phyloP scores from a whole-genome alignment of 2,113 vertebrate genomes.

The Paraplagusia blochii region DNA sequence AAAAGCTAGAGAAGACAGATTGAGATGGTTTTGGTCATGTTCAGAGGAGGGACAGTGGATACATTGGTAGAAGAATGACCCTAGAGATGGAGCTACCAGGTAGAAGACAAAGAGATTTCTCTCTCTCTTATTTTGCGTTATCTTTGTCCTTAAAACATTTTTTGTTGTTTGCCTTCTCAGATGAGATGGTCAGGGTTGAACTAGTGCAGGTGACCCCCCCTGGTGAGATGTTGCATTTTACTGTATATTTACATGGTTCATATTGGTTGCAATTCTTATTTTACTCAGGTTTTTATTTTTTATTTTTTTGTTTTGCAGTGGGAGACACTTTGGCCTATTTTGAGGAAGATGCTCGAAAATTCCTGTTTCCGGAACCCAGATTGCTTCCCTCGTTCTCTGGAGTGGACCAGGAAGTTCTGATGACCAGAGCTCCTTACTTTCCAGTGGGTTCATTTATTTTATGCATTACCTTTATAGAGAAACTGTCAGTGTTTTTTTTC shows the following conservation, averaged over 20 bases:
- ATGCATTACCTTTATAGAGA: background rate
- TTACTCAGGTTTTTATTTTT: background rate
- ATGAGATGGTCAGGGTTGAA: slow-evolving; percentile 72
- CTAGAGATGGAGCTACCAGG: no score
- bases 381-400: slow-evolving; percentile 71
- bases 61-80: no score
- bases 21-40: no score
- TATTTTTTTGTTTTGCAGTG: slow-evolving; percentile 29
- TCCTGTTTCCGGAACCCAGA: slow-evolving; percentile 80
- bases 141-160: no score
- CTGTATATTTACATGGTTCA: no score
- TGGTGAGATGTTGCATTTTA: slow-evolving; percentile 54
- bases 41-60: no score
- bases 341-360: slow-evolving; percentile 73
- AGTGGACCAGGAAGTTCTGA: slow-evolving; percentile 74
- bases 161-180: slow-evolving; percentile 38
- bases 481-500: no score
- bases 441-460: slow-evolving; percentile 61
- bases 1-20: no score
- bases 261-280: background rate
- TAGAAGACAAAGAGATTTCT: no score
- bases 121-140: no score
- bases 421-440: slow-evolving; percentile 72
- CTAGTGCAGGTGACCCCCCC: slow-evolving; percentile 77
- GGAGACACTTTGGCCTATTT: slow-evolving; percentile 73